A percentile compares a stretch with the other conserved stretches of the same genome.
Conservation (phyloP, 2,888 invertebrate genomes). For the Torymus tubicola region DNA sequence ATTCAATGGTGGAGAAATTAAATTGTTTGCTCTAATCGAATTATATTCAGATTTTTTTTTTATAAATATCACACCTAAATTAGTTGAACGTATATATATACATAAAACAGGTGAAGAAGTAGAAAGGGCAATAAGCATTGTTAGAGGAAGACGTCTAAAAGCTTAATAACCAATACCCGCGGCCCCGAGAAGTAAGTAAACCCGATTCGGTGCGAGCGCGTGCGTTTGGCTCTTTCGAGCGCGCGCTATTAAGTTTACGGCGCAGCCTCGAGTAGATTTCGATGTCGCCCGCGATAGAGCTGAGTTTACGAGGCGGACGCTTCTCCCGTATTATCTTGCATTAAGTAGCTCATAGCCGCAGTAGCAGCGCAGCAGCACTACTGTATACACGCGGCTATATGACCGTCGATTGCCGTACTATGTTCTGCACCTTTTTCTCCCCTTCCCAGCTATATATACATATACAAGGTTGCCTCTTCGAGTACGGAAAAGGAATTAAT, state of each 20-base stretch:
- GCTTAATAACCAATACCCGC: constrained; percentile 41
- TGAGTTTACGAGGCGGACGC: constrained; percentile 53
- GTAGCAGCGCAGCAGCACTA: not conserved
- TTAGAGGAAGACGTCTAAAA: not conserved
- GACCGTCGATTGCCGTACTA: not conserved
- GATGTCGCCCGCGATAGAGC: constrained; percentile 58
- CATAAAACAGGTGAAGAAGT: no score
- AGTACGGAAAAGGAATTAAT: constrained; percentile 54
- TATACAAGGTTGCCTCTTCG: not conserved
- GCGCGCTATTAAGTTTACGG: constrained; percentile 62
- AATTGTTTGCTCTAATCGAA: not conserved
- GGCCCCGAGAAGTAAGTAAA: constrained; percentile 34
- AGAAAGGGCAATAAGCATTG: no score
- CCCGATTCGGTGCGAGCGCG: constrained; percentile 48
- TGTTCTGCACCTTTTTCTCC: constrained; percentile 28
- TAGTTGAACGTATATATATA: no score
- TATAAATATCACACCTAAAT: no score
- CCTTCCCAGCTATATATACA: no score
- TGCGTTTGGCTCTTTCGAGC: constrained; percentile 45
- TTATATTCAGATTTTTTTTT: no score
- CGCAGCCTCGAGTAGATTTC: constrained; percentile 63
- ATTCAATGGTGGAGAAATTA: not conserved
- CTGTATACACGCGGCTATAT: not conserved
- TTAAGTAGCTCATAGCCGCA: constrained; percentile 51
- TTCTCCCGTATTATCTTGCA: constrained; percentile 48